Percentiles rank a stretch among this genome's conserved stretches.
Evolutionary conservation across 2,113 vertebrate genomes (phyloP).

Genomic region (Tamias sibiricus): DNA sequence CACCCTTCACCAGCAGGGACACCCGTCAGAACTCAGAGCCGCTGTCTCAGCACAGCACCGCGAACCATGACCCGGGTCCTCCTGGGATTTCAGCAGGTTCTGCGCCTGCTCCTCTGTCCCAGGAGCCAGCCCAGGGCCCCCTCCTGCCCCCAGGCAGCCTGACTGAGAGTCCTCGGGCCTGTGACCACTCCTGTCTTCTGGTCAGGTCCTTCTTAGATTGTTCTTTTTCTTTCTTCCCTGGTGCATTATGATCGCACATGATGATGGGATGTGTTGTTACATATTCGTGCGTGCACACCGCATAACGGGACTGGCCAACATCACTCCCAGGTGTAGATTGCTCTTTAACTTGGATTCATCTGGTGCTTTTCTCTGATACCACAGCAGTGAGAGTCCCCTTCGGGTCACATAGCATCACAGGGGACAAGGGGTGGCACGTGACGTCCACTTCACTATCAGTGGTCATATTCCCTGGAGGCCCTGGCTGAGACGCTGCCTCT

Average conservation of each 20-base stretch:
- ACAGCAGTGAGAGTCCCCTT: neutral
- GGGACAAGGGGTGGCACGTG: no score
- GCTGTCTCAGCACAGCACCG: neutral
- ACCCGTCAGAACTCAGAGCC: neutral
- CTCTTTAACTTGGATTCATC: neutral
- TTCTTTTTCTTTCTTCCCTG: no score
- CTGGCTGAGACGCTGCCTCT: neutral
- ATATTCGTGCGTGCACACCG: no score
- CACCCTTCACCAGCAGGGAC: neutral
- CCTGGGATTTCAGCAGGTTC: neutral
- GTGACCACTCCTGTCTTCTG: neutral
- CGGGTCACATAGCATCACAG: neutral
- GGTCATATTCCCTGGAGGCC: neutral
- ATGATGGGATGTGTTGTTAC: no score
- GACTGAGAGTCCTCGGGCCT: neutral
- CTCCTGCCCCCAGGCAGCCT: fast-evolving
- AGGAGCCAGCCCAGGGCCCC: neutral
- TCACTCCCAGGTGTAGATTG: no score
- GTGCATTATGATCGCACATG: no score
- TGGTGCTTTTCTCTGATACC: neutral
- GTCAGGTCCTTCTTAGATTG: neutral
- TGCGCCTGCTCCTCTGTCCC: neutral
- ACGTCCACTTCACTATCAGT: neutral
- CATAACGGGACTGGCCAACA: no score
- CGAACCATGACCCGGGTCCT: neutral